Evolutionary conservation across 2,888 invertebrate species (phyloP), one percentile per base, ranked within the genome.

Genomic region (Drosophila quinaria): DNA sequence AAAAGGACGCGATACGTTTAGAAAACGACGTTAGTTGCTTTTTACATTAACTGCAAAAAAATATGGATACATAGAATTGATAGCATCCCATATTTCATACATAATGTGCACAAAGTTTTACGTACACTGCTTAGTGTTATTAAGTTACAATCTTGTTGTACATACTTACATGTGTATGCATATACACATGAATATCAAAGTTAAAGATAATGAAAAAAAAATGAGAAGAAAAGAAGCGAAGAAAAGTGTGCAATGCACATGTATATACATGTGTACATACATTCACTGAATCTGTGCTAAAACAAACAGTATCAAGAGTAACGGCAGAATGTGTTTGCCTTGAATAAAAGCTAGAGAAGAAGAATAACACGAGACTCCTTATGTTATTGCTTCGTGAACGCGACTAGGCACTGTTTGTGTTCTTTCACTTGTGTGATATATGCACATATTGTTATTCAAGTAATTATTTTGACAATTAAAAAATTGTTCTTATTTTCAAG

Each of bases 241-340:
- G 8, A n/a, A 44, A 33, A 17, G 13, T 13, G 3, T 2, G 11
- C 31, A n/a, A 31, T 31, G 1, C 1, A 42, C n/a, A 11, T 10
- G 52, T 44, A 15, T 1, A 39, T 6, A 10, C 33, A 5, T 39
- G 22, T 33, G 29, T 17, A n/a, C 10, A 9, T 19, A 25, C n/a
- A n/a, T n/a, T n/a, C n/a, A n/a, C n/a, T n/a, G n/a, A n/a, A n/a
- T n/a, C n/a, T n/a, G n/a, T 19, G 19, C 19, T 19, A 19, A 19
- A 19, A 19, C 19, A 2, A 35, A 37, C 37, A n/a, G 37, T 1
- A 19, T 5, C n/a, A 25, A 35, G 15, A 46, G 25, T 46, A 56
- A 56, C 56, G 46, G 56, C 13, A 25, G 15, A 56, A 46, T 46
- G 35, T 35, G 22, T 13, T 19, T 19, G 11, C 31, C 13, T 50